Percentiles rank a stretch among this genome's conserved stretches.
These are phyloP conservation scores for Petrolisthes cinctipes DNA, from an alignment of 2,888 invertebrate genomes.

Conservation along the genomic window DNA sequence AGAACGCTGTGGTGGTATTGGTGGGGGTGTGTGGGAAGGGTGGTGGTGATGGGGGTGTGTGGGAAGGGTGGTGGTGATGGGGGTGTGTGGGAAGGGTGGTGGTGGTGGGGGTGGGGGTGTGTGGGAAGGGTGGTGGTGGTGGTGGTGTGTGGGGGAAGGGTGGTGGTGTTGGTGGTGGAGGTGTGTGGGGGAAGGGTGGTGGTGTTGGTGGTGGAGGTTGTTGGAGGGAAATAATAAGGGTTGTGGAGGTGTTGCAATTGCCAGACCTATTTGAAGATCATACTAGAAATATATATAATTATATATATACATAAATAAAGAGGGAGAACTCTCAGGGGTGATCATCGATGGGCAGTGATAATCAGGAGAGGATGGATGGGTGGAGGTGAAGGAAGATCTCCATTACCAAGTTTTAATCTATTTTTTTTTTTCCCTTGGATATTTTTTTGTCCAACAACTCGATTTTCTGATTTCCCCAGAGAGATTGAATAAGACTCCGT, in stretches of 20 bases:
- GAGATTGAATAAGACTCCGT: background rate
- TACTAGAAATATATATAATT: no score
- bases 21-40: slow-evolving; percentile 8
- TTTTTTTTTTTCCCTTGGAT: slow-evolving; percentile 2
- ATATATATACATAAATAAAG: no score
- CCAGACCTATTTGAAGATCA: background rate
- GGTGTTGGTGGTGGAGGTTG: background rate
- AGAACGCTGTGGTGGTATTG: background rate
- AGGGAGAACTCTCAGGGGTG: no score
- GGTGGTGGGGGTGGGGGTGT: background rate
- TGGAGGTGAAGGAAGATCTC: background rate
- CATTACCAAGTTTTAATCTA: slow-evolving; percentile 20
- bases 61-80: background rate
- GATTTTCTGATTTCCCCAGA: slow-evolving; percentile 27
- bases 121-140: no score
- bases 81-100: background rate
- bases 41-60: background rate
- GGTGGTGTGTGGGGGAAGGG: background rate
- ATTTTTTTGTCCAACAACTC: slow-evolving; percentile 9
- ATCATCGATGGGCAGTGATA: no score
- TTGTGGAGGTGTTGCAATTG: background rate
- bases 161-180: background rate
- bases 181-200: background rate
- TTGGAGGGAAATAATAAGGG: background rate
- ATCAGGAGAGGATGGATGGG: background rate